Conservation (phyloP, 2,113 vertebrate genomes). For the Probosciger aterrimus region DNA sequence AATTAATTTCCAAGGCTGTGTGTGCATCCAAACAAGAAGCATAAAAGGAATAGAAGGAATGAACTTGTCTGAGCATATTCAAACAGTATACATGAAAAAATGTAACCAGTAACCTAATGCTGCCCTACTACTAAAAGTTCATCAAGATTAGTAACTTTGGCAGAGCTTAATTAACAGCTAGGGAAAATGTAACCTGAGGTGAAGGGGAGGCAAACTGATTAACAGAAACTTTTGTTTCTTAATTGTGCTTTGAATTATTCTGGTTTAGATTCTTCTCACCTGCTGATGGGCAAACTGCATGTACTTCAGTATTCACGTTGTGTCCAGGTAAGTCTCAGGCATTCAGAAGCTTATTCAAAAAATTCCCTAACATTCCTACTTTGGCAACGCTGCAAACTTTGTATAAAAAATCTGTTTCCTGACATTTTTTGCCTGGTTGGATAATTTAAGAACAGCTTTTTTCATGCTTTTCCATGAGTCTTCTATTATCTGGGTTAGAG, state of each 20-base stretch:
- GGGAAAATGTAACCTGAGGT: slow-evolving; percentile 21
- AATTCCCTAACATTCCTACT: not conserved
- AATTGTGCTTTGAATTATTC: slow-evolving; percentile 12
- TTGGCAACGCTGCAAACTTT: not conserved
- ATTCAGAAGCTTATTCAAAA: not conserved
- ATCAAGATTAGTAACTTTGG: slow-evolving; percentile 14
- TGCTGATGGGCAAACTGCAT: not conserved
- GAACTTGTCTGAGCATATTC: not conserved
- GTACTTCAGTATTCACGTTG: not conserved
- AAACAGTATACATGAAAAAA: not conserved
- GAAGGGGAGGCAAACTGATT: not conserved
- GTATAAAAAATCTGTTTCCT: not conserved
- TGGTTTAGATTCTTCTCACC: not conserved
- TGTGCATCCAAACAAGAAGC: slow-evolving; percentile 45
- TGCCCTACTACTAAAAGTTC: not conserved
- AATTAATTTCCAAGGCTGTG: slow-evolving; percentile 49
- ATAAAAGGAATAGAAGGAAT: slow-evolving; percentile 31
- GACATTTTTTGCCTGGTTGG: not conserved
- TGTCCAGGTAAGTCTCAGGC: not conserved
- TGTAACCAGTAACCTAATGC: not conserved
- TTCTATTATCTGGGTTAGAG: not conserved
- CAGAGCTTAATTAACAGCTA: slow-evolving; percentile 32
- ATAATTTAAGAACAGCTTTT: not conserved
- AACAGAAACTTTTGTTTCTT: slow-evolving; percentile 43
- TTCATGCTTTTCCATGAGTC: not conserved